phyloP scores from a whole-genome alignment of 2,113 vertebrate genomes.

The Laticauda laticaudata region DNA sequence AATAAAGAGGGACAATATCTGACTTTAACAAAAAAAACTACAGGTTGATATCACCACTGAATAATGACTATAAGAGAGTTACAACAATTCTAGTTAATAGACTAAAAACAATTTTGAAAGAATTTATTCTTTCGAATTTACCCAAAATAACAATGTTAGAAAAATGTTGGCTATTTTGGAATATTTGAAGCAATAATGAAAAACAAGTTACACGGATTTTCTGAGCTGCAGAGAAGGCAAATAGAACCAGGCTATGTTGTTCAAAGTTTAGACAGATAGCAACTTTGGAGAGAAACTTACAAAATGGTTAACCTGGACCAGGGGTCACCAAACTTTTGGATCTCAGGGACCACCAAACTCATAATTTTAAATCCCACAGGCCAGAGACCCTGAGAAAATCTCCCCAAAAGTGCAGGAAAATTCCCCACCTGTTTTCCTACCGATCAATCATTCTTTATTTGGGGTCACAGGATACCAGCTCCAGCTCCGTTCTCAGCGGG shows the following conservation, averaged over 20 bases:
- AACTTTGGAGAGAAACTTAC: background rate
- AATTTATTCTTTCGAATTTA: background rate
- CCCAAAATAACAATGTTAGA: background rate
- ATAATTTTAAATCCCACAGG: no score
- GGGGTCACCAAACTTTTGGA: no score
- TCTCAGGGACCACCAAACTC: no score
- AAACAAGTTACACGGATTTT: background rate
- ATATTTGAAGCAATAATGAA: background rate
- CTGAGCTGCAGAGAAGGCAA: background rate
- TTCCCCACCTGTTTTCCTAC: no score
- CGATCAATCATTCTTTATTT: no score
- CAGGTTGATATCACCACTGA: background rate
- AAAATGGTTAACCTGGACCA: background rate
- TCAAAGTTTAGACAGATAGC: background rate
- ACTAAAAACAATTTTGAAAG: background rate
- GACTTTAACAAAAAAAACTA: background rate
- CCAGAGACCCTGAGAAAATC: no score
- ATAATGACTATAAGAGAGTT: background rate
- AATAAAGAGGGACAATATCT: background rate
- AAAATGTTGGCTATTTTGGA: background rate
- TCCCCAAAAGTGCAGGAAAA: no score
- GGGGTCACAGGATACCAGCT: no score
- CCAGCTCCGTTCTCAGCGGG: no score
- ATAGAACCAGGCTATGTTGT: background rate
- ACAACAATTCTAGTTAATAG: background rate